Conservation (phyloP, 2,113 vertebrate genomes). For the Bos javanicus region DNA sequence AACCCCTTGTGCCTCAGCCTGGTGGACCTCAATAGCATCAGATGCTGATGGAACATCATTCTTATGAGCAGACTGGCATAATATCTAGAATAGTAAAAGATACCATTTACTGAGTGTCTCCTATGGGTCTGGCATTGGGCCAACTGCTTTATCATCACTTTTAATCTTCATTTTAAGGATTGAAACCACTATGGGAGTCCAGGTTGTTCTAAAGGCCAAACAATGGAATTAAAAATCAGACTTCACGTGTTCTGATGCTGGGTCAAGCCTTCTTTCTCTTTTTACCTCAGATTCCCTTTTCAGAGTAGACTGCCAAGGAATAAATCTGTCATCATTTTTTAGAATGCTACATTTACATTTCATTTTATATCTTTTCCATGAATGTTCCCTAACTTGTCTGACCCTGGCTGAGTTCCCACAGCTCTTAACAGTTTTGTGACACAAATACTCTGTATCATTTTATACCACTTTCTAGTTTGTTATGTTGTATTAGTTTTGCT, state of each 20-base stretch:
- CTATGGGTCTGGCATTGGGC: neutral
- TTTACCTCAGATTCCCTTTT: constrained; percentile 16
- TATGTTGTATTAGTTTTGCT: neutral
- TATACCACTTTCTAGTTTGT: neutral
- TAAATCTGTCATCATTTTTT: constrained; percentile 6
- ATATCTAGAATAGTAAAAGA: neutral
- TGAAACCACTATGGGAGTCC: neutral
- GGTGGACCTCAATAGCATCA: neutral
- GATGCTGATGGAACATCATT: neutral
- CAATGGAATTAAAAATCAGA: neutral
- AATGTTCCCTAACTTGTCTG: constrained; percentile 20
- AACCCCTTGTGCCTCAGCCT: neutral
- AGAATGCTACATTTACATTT: constrained; percentile 3
- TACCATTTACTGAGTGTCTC: neutral
- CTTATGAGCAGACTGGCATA: neutral
- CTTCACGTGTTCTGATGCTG: neutral
- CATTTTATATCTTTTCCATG: constrained; percentile 18
- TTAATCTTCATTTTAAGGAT: neutral
- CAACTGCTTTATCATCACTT: neutral
- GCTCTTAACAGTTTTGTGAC: neutral
- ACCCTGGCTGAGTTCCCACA: neutral
- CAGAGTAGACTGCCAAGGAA: neutral
- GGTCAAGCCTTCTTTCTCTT: neutral
- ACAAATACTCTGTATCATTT: constrained; percentile 18
- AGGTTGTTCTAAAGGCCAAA: constrained; percentile 31